Evolutionary conservation across 2,113 vertebrate genomes (phyloP), one percentile per base, ranked within the genome.

Genomic region (Prietella phreatophila): DNA sequence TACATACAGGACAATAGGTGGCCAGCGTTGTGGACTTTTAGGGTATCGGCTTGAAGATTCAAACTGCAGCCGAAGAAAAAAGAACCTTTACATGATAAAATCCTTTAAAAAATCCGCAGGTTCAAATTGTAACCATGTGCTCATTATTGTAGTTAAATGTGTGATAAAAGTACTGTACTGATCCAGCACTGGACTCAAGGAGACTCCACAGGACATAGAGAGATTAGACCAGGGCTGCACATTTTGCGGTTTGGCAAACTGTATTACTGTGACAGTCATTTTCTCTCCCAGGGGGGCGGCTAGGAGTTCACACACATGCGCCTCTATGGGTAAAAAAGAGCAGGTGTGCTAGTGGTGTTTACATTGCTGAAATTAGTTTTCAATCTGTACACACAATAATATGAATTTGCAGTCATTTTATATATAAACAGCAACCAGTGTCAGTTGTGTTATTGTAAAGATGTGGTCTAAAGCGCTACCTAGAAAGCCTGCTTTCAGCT

Each of bases 271-370:
- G 53, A 60, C 55, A 39, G 80, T 81, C 55, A 13, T 56, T 36
- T 47, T 60, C 30, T 60, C 33, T 60, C 78, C 78, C 80, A 39
- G 33, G 20, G 19, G 80, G 56, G 60, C n/a, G n/a, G 36, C 27
- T 55, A 33, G 19, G 47, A 82, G 55, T 82, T 71, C 65, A 85
- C 65, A 84, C 27, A 69, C 50, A 36, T 33, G 61, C 17, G n/a
- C 27, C 63, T 53, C 83, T 20, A 14, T 53, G 33, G 82, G 56
- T 5, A 47, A 36, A 56, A 65, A 83, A 47, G 61, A 67, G 63
- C 83, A 67, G 83, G 61, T 67, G 83, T 65, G 63, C 83, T 69
- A 17, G 27, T 53, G 83, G 39, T 85, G 83, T 85, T 71, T 85
- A 85, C 83, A 56, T 14, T 82, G 4, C 80, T 82, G 80, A 60